Evolutionary conservation across 2,888 invertebrate genomes (phyloP).

Genomic region (Urechis unicinctus): DNA sequence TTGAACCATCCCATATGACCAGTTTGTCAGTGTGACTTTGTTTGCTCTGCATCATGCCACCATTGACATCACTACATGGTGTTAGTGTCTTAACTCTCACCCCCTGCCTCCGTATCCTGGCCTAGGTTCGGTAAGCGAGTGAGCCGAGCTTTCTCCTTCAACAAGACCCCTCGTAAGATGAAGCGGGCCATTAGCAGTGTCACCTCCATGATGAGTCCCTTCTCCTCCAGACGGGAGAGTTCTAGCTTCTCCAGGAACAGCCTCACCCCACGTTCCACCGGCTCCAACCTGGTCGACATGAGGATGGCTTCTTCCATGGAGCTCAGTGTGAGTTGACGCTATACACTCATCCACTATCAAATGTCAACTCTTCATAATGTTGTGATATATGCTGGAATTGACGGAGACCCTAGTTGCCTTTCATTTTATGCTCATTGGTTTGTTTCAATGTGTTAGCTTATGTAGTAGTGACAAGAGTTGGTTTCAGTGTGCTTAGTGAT

Average conservation of each 20-base stretch:
- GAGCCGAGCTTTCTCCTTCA: conserved; percentile 89
- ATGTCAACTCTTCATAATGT: too few species aligned
- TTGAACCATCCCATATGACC: too few species aligned
- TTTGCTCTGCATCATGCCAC: neutral
- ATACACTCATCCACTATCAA: too few species aligned
- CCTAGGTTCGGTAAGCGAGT: conserved; percentile 56
- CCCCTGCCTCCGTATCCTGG: neutral
- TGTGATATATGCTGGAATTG: too few species aligned
- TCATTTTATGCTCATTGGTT: too few species aligned
- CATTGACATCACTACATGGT: too few species aligned
- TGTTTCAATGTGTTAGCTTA: too few species aligned
- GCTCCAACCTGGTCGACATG: conserved; percentile 10
- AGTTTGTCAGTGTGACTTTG: too few species aligned
- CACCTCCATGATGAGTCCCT: conserved; percentile 27
- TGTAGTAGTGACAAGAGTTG: too few species aligned
- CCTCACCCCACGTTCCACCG: conserved; percentile 2
- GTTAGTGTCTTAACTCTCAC: too few species aligned
- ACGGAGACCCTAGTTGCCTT: too few species aligned
- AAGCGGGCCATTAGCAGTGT: conserved; percentile 84
- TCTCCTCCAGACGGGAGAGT: conserved; percentile 12
- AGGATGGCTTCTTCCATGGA: conserved; percentile 17
- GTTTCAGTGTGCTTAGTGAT: too few species aligned
- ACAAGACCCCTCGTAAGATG: conserved; percentile 77
- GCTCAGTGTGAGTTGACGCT: conserved; percentile 13
- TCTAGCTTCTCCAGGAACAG: conserved; percentile 5